A percentile compares a stretch with the other conserved stretches of the same genome.
Evolutionary conservation across 2,113 vertebrate genomes (phyloP).

Genomic region (Eonycteris spelaea): DNA sequence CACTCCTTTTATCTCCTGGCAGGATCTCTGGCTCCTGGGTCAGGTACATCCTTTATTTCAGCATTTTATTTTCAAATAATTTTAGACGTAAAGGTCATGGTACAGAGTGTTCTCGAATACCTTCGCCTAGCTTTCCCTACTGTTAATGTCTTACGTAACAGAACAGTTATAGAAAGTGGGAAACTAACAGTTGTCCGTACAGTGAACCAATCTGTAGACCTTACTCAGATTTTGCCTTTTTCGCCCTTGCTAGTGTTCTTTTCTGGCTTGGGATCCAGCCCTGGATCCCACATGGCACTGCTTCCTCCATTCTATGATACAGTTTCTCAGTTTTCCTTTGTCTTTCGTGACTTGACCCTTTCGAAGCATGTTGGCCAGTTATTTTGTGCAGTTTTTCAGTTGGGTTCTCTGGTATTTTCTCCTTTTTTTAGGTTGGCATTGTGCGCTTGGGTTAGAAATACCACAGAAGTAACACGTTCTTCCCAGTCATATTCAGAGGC

Average conservation of each 20-base stretch:
- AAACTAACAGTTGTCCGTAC: neutral
- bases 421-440: neutral
- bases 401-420: neutral
- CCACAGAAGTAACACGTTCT: neutral
- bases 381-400: neutral
- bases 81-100: neutral
- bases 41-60: neutral
- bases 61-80: conserved; percentile 18
- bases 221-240: neutral
- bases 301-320: neutral
- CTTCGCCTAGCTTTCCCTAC: neutral
- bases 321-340: neutral
- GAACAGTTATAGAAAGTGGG: neutral
- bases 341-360: neutral
- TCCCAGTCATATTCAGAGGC: neutral
- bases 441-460: neutral
- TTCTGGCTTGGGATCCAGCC: neutral
- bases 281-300: neutral
- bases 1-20: neutral
- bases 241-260: neutral
- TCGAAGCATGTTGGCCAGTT: neutral
- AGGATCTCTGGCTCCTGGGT: neutral
- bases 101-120: neutral
- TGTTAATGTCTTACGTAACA: neutral
- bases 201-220: neutral